A percentile compares a stretch with the other conserved stretches of the same genome.
These are phyloP conservation scores for Oreochromis niloticus DNA, from an alignment of 2,113 vertebrate genomes.

Conservation along the genomic window DNA sequence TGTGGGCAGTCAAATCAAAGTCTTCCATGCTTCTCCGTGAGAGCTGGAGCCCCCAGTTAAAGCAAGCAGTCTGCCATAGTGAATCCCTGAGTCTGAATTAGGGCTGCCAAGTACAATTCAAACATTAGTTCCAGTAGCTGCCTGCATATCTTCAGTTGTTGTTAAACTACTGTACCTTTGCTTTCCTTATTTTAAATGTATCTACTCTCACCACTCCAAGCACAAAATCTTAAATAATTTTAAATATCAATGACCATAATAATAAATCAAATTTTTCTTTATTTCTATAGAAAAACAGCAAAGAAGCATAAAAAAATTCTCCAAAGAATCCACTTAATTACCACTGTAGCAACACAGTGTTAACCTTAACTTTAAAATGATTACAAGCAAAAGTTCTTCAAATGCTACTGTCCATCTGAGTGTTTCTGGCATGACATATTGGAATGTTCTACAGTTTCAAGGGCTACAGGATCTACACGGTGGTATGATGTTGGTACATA, in stretches of 20 bases:
- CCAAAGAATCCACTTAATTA: background rate
- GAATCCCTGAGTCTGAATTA: conserved; percentile 45
- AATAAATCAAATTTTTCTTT: background rate
- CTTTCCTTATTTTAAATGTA: background rate
- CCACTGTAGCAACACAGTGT: background rate
- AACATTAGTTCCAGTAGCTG: background rate
- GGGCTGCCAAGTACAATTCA: conserved; percentile 18
- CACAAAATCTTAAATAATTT: background rate
- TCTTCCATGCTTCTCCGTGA: conserved; percentile 21
- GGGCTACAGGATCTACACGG: background rate
- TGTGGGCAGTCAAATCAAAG: conserved; percentile 56
- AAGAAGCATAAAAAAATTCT: background rate
- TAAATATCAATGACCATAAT: background rate
- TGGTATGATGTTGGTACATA: background rate
- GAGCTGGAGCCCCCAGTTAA: conserved; percentile 44
- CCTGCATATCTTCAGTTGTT: background rate
- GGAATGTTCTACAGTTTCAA: background rate
- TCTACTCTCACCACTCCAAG: background rate
- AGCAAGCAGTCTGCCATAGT: conserved; percentile 28
- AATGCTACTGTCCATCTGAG: background rate
- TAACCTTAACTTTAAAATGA: background rate
- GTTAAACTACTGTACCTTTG: background rate
- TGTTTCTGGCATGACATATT: background rate
- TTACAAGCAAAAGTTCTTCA: background rate
- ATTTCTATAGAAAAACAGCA: background rate